Evolutionary conservation across 1,140 invertebrate species (phyloP).

Genomic region (Lethocerus indicus): DNA sequence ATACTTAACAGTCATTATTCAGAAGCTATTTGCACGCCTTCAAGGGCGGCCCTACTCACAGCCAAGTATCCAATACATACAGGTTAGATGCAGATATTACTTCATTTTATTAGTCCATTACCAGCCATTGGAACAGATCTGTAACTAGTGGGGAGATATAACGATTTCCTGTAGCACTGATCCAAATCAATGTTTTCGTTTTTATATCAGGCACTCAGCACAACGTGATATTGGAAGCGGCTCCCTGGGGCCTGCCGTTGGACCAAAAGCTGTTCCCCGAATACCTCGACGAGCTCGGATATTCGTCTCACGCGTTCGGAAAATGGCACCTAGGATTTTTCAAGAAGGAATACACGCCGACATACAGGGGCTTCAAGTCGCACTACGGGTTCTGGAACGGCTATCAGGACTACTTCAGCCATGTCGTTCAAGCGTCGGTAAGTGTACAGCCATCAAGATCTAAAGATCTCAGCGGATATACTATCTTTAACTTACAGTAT

Average conservation of each 20-base stretch:
- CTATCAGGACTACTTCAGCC: slow-evolving; percentile 64
- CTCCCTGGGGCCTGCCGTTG: slow-evolving; percentile 52
- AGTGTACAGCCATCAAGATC: no score
- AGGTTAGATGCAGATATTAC: no score
- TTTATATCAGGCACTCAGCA: slow-evolving; percentile 65
- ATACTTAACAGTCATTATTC: slow-evolving; percentile 60
- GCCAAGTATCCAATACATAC: slow-evolving; percentile 69
- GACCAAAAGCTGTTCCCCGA: slow-evolving; percentile 52
- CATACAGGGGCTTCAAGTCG: slow-evolving; percentile 66
- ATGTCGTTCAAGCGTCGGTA: slow-evolving; percentile 37
- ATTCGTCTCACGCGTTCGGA: slow-evolving; percentile 63
- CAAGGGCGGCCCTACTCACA: slow-evolving; percentile 56
- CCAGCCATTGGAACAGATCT: no score
- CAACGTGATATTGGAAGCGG: slow-evolving; percentile 47
- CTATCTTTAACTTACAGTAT: no score
- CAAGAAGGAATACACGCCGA: slow-evolving; percentile 53
- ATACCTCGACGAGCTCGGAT: slow-evolving; percentile 54
- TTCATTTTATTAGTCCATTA: no score
- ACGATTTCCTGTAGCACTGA: no score
- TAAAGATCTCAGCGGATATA: no score
- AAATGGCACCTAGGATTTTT: slow-evolving; percentile 76
- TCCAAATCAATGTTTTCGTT: no score
- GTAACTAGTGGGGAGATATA: no score
- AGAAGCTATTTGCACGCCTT: slow-evolving; percentile 59
- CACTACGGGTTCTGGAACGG: slow-evolving; percentile 72